Base-by-base conservation (phyloP, 92 coral and sea anemone species). In the Palythoa heliodiscus region DNA sequence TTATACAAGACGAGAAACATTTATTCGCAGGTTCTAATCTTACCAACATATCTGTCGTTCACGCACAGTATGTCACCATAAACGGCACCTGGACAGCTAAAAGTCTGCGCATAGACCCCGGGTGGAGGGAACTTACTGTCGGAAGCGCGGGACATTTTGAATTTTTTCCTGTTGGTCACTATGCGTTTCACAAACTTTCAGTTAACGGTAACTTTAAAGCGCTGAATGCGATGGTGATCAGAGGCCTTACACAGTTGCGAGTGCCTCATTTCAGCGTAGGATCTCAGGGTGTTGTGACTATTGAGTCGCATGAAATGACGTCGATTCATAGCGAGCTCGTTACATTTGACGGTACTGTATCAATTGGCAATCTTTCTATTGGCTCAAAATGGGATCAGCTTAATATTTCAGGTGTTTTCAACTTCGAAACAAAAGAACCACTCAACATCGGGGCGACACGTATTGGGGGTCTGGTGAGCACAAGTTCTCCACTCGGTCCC, bases 341-440 rank as follows among this genome's bases (percentile, higher is more conserved):
- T 12, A 87, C 92, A 23, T 68, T 87, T 24, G 83, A 75, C 58
- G 95, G 95, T 35, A 74, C 68, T 60, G 85, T 92, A 9, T 52
- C 63, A 29, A 81, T 90, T 3, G 92, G 88, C 24, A 77, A 83
- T 29, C 85, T 92, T 17, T 71, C 68, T 47, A 80, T 92, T 73
- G 91, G 90, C 55, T 55, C 90, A 52, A 86, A 82, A 39, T 92
- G 95, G 95, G 77, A 75, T 38, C 84, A 92, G 52, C 70, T 92
- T 13, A 82, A 85, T 12, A 92, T 92, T 66, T 64, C 88, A 39
- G 95, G 95, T 12, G 57, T 66, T 11, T 89, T 89, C 73, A 54
- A 82, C 83, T 92, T 92, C 64, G 29, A 87, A 53, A 85, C 92
- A 19, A 85, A 84, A 22, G 89, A 87, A 40, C 78, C 92, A 24